A percentile compares a stretch with the other conserved stretches of the same genome.
These are phyloP conservation scores for Carduelis carduelis DNA, from an alignment of 2,797 vertebrate genomes.

Conservation along the genomic window DNA sequence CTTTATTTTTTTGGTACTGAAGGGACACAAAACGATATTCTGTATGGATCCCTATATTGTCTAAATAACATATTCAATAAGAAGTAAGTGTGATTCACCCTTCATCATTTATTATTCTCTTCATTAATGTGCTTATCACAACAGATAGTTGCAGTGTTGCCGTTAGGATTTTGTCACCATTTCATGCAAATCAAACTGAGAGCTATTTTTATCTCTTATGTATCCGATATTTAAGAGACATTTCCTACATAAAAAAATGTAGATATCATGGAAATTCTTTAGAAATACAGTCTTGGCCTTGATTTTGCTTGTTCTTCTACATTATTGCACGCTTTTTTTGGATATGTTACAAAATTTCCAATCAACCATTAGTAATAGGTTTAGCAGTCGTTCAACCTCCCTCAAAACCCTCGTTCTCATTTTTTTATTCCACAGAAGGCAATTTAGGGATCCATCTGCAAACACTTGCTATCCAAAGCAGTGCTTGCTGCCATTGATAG, in stretches of 20 bases:
- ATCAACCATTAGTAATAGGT: background rate
- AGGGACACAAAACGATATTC: background rate
- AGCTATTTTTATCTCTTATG: background rate
- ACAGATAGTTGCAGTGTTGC: background rate
- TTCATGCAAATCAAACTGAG: background rate
- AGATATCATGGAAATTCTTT: background rate
- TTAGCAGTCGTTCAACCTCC: slow-evolving; percentile 24
- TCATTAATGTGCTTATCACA: background rate
- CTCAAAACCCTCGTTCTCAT: background rate
- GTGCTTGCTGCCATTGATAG: background rate
- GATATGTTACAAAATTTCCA: slow-evolving; percentile 5
- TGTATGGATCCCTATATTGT: background rate
- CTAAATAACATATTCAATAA: background rate
- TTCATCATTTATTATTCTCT: background rate
- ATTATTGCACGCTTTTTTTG: background rate
- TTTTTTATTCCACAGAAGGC: slow-evolving; percentile 13
- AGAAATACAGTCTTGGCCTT: slow-evolving; percentile 1
- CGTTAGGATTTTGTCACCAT: background rate
- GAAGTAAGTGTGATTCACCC: background rate
- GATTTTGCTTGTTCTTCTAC: background rate
- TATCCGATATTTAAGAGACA: background rate
- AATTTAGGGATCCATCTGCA: background rate
- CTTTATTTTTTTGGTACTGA: background rate
- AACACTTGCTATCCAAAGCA: background rate
- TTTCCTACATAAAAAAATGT: background rate